Evolutionary conservation across 1,140 invertebrate species (phyloP).

Genomic region (Chlorops oryzae): DNA sequence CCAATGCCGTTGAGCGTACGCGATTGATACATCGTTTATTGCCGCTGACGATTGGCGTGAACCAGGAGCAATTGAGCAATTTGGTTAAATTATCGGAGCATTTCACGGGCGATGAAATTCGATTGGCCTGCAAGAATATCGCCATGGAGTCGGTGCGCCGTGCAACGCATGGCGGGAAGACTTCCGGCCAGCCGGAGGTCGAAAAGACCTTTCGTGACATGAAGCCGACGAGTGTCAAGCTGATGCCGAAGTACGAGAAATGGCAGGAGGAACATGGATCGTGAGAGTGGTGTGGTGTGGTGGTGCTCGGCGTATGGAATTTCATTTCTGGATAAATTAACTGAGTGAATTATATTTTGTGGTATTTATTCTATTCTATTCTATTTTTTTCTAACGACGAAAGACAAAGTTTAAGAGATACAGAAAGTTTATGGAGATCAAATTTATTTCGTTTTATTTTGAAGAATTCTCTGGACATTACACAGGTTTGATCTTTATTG

Average conservation of each 20-base stretch:
- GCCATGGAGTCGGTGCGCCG: constrained; percentile 57
- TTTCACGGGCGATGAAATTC: constrained; percentile 80
- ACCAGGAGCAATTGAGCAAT: constrained; percentile 49
- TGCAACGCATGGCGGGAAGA: constrained; percentile 17
- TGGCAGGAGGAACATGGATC: constrained; percentile 42
- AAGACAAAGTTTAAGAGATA: no score
- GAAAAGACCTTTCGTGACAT: constrained; percentile 34
- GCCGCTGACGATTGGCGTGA: constrained; percentile 44
- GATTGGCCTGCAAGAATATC: constrained; percentile 81
- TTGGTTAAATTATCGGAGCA: constrained; percentile 62
- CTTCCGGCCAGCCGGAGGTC: constrained; percentile 8
- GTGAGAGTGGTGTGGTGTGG: constrained; percentile 1
- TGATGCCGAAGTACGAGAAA: constrained; percentile 30
- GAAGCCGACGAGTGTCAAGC: constrained; percentile 29
- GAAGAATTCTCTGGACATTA: no score
- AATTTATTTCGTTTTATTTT: no score
- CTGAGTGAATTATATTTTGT: no score
- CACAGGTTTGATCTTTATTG: no score
- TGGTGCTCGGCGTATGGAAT: neutral
- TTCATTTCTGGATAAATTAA: neutral
- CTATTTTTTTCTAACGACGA: no score
- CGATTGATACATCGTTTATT: constrained; percentile 62
- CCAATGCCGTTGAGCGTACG: constrained; percentile 57
- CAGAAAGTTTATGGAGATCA: no score
- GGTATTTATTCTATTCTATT: no score